These are phyloP conservation scores for Aspidiotus destructor DNA, from an alignment of 2,888 invertebrate genomes.

Conservation along the genomic window DNA sequence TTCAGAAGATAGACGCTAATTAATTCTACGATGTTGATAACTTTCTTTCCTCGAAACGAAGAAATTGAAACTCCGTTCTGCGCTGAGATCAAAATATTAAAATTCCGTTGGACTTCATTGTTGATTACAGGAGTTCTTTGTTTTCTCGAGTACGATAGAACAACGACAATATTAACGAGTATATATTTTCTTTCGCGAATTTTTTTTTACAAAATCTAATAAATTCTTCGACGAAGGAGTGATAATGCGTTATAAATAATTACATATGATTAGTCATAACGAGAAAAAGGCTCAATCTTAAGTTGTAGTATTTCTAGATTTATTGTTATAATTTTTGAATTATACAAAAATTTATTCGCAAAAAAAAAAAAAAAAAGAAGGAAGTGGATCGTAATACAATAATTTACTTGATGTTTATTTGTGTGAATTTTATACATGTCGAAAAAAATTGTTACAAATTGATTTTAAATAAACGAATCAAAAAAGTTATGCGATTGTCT, in stretches of 20 bases:
- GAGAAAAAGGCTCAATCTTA: slow-evolving; percentile 29
- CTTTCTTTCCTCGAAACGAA: too few species aligned
- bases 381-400: slow-evolving; percentile 16
- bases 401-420: slow-evolving; percentile 21
- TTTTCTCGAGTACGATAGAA: not conserved
- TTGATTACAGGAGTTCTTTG: not conserved
- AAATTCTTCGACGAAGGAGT: slow-evolving; percentile 10
- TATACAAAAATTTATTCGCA: slow-evolving; percentile 13
- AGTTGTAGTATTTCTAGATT: slow-evolving; percentile 27
- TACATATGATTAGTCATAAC: slow-evolving; percentile 27
- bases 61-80: too few species aligned
- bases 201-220: slow-evolving; percentile 17
- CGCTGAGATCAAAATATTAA: too few species aligned
- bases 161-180: not conserved
- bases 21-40: too few species aligned
- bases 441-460: slow-evolving; percentile 13
- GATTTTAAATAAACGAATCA: slow-evolving; percentile 27
- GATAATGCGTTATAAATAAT: slow-evolving; percentile 23
- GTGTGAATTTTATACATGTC: slow-evolving; percentile 29
- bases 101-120: not conserved
- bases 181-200: slow-evolving; percentile 11
- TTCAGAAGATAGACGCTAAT: too few species aligned
- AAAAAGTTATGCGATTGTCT: slow-evolving; percentile 4
- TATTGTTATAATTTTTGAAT: slow-evolving; percentile 15
- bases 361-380: slow-evolving; percentile 1